These are phyloP conservation scores for Aviceda subcristata DNA, from an alignment of 2,113 vertebrate species.

Conservation along the genomic window DNA sequence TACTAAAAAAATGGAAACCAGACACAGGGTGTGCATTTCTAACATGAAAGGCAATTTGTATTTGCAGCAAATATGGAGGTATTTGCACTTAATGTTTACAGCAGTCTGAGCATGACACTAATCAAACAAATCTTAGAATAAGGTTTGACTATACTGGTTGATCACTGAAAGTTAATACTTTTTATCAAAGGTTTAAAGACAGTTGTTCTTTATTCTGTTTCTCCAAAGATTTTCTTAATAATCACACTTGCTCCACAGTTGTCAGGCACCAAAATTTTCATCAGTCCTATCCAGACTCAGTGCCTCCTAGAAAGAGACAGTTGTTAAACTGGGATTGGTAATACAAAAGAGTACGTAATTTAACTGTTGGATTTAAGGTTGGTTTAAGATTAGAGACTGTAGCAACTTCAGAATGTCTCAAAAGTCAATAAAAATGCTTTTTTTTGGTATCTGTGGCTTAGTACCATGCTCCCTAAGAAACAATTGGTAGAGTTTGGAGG, in stretches of 20 bases:
- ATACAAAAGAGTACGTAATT: not conserved
- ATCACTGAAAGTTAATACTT: not conserved
- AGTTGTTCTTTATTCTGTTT: not conserved
- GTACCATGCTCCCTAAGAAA: not conserved
- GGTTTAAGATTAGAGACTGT: not conserved
- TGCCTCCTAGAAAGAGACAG: not conserved
- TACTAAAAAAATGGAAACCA: not conserved
- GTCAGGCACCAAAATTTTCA: not conserved
- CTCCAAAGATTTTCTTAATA: not conserved
- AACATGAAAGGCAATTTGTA: not conserved
- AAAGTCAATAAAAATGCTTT: not conserved
- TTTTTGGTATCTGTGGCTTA: not conserved
- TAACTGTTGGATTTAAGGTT: not conserved
- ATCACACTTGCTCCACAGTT: not conserved
- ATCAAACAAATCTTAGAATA: not conserved
- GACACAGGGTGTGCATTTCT: not conserved
- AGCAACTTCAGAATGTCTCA: not conserved
- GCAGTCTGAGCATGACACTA: not conserved
- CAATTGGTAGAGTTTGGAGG: not conserved
- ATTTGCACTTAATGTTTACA: not conserved
- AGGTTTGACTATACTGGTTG: not conserved
- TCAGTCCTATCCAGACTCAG: not conserved
- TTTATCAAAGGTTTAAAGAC: not conserved
- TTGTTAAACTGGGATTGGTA: not conserved
- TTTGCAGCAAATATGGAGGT: not conserved